Conservation (phyloP, 2,888 invertebrate genomes). For the Drosophila merina region DNA sequence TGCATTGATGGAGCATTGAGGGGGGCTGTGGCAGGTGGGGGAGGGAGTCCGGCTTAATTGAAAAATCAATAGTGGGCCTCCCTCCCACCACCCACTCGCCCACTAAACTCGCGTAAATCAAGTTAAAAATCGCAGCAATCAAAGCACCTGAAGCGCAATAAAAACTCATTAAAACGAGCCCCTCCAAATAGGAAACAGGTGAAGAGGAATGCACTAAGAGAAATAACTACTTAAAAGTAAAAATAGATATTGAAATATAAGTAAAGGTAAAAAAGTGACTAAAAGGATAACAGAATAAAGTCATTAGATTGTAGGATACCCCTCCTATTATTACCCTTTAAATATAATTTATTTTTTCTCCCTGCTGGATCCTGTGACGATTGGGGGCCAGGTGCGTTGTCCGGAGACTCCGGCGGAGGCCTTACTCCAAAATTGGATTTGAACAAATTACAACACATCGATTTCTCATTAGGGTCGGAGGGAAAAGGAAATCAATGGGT, state of each 20-base stretch:
- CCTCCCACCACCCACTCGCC: conserved; percentile 7
- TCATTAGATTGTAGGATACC: no score
- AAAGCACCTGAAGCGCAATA: conserved; percentile 76
- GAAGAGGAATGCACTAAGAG: not conserved
- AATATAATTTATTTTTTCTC: not conserved
- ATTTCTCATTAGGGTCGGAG: conserved; percentile 67
- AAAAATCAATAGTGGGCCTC: conserved; percentile 73
- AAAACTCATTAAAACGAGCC: conserved; percentile 75
- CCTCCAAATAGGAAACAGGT: conserved; percentile 30
- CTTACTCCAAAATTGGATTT: conserved; percentile 66
- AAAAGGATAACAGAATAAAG: not conserved
- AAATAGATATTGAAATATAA: not conserved
- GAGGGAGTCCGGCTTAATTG: conserved; percentile 65
- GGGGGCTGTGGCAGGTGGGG: not conserved
- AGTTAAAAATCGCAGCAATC: conserved; percentile 79
- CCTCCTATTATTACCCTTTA: not conserved
- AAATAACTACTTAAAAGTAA: not conserved
- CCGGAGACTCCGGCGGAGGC: conserved; percentile 34
- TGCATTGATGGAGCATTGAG: conserved; percentile 47
- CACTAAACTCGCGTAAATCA: conserved; percentile 70
- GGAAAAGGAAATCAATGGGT: conserved; percentile 9
- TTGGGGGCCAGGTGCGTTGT: conserved; percentile 54
- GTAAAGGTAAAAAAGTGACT: not conserved
- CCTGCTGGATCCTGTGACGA: conserved; percentile 44
- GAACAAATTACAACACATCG: conserved; percentile 75